Conservation (phyloP, 2,797 vertebrate species). For the Acrossocheilus wenchowensis region DNA sequence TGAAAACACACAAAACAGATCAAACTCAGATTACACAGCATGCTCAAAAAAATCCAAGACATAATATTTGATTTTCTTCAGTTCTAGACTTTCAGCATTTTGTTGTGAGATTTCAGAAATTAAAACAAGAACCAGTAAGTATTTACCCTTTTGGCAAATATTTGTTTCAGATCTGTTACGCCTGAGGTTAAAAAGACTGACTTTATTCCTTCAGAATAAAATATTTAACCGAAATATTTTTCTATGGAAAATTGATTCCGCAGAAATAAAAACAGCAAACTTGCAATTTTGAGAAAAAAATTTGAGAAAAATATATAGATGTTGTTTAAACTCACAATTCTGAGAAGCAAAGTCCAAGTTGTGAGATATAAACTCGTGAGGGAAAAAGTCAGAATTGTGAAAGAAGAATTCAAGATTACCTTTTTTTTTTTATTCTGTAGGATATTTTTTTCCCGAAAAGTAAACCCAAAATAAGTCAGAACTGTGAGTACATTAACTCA, state of each 20-base stretch:
- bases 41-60: too few relatives aligned
- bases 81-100: too few relatives aligned
- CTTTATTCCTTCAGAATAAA: neutral
- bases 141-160: neutral
- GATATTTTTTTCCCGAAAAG: too few relatives aligned
- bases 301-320: neutral
- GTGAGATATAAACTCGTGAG: neutral
- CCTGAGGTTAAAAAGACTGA: neutral
- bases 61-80: too few relatives aligned
- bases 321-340: neutral
- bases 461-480: too few relatives aligned
- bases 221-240: neutral
- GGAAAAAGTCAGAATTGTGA: neutral
- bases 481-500: too few relatives aligned
- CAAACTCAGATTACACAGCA: neutral
- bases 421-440: too few relatives aligned
- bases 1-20: conserved; percentile 66
- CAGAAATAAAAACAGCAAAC: neutral
- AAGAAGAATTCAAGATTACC: too few relatives aligned
- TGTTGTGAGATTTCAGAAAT: neutral
- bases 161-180: neutral
- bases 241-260: neutral
- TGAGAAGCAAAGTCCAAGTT: neutral
- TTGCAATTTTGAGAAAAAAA: neutral
- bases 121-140: neutral